Base-by-base conservation (phyloP, 2,797 vertebrate genomes). In the Paramormyrops hopkinsi region DNA sequence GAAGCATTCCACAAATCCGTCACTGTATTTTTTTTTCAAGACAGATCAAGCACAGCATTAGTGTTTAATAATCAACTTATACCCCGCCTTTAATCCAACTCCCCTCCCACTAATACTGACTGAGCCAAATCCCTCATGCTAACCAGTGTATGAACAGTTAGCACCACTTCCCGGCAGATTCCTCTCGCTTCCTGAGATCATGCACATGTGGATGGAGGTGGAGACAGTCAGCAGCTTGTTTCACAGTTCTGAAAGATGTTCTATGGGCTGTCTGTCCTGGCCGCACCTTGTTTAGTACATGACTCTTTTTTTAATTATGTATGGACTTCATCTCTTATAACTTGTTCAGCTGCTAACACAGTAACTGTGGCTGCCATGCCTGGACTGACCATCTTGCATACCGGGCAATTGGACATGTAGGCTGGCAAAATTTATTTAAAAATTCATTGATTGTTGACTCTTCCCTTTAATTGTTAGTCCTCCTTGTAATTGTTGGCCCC, bases 51-150 rank as follows among this genome's bases (percentile, higher is more conserved):
- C 92, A 91, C 92, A 87, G 89, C 94, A 93, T 95, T 93, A 95
- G 93, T 94, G 94, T 95, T 96, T 95, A 96, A 96, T 95, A 95
- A 95, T 95, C 93, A 93, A 89, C 91, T 92, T 93, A 93, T 89
- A 92, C 93, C 50, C 93, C 94, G 93, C 93, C 91, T 91, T 92
- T 90, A 92, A 89, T 62, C 29, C 86, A 88, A 88, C 92, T 88
- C 44, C 90, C 89, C 91, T 76, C 90, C 88, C 89, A 91, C 91
- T 33, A 29, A 17, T 59, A 46, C 25, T 59, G 53, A 83, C 88
- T 50, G 14, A 82, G 53, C 51, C 54, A 94, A 94, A 94, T 94
- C 93, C 93, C 90, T 44, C 89, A 90, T 89, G 86, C 91, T 92
- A 93, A 93, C 92, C 93, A 90, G 85, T 91, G 91, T 90, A 92